Base-by-base conservation (phyloP, 2,888 invertebrate genomes). In the Volucella bombylans region DNA sequence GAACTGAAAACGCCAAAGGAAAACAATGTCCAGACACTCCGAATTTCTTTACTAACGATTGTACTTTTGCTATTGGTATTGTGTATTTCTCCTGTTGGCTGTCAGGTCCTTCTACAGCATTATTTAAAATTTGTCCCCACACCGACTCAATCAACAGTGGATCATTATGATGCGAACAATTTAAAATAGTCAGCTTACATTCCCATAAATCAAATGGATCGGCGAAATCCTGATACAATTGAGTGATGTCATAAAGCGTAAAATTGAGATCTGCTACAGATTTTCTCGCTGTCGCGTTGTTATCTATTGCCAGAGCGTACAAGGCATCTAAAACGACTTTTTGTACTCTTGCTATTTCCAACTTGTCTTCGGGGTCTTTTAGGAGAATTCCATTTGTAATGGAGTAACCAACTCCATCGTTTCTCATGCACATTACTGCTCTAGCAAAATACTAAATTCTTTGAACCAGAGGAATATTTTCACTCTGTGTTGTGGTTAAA, bases 371-470 rank as follows among this genome's bases (percentile, higher is more conserved):
- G 65, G 98, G 92, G 89, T 98, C 97, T 87, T 97, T 95, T 74
- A 98, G 93, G 89, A 97, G 95, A 78, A 97, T 95, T 1, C 95
- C 97, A 89, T 94, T 93, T 88, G 93, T 94, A 55, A 94, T 94
- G 10, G 96, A 94, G 87, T 94, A 95, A 1, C 95, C 96, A 18
- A 95, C 94, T 88, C 94, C 94, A 88, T 96, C 96, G 88, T 98
- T 97, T 78, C 98, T 95, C 94, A 98, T 96, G 91, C 98, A 98
- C 93, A 99, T 96, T 85, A 98, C 96, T 47, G 99, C 98, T 87
- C 98, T 94, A 0, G 98, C 97, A 89, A 99, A 93, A 93, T 98
- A 98, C 88, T 97, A 95, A 87, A 98, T 94, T 86, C 99, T 94
- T 90, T 97, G 95, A 31, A 94, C 93, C 52, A 99, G 92, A 1